These are phyloP conservation scores for Diachrysia chrysitis DNA, from an alignment of 2,888 invertebrate species.

Conservation along the genomic window DNA sequence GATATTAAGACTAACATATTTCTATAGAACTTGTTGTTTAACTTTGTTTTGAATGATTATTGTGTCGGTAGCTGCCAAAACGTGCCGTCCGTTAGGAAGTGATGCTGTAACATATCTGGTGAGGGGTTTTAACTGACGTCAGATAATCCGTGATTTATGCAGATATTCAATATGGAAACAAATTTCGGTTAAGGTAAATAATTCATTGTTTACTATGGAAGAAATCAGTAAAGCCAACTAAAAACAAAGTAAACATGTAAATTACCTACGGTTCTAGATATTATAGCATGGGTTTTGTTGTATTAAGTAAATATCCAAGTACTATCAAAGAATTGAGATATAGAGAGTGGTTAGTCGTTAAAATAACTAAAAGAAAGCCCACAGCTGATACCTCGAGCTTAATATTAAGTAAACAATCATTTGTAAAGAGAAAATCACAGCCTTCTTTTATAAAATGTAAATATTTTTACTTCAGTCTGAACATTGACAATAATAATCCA, in stretches of 20 bases:
- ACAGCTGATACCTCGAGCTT: no score
- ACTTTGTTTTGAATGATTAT: slow-evolving; percentile 78
- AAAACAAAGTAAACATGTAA: no score
- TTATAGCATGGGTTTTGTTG: no score
- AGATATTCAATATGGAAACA: background rate
- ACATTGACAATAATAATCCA: background rate
- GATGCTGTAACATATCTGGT: slow-evolving; percentile 72
- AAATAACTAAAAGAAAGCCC: no score
- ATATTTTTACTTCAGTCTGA: background rate
- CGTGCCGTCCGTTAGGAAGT: slow-evolving; percentile 77
- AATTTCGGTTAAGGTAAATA: background rate
- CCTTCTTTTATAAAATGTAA: background rate
- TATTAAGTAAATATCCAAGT: no score
- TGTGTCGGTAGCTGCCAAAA: slow-evolving; percentile 77
- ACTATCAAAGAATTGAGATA: no score
- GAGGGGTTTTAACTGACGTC: slow-evolving; percentile 67
- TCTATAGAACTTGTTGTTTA: slow-evolving; percentile 67
- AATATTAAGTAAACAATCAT: no score
- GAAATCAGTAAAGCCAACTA: no score
- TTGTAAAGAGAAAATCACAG: background rate
- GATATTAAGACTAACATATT: slow-evolving; percentile 60
- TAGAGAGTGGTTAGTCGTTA: no score
- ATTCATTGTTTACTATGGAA: no score
- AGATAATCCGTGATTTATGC: slow-evolving; percentile 40
- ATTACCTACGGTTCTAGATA: no score